Conservation (phyloP, 2,797 vertebrate genomes). For the Ataeniobius toweri region DNA sequence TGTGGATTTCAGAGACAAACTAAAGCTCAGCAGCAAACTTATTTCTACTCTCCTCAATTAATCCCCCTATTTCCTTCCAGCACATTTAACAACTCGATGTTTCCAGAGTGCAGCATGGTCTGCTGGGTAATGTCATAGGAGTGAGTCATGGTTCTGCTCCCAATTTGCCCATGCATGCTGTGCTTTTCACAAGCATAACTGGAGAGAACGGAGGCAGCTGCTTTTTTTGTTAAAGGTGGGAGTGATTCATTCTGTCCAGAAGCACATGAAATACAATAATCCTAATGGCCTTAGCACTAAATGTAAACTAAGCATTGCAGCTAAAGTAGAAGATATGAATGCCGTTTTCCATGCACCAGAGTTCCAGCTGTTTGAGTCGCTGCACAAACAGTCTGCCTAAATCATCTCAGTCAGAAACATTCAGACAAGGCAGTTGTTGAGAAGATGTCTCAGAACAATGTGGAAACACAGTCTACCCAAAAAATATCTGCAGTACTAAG, state of each 20-base stretch:
- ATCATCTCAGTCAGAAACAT: not conserved
- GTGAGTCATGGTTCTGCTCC: conserved; percentile 71
- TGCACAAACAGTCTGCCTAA: conserved; percentile 11
- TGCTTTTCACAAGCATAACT: conserved; percentile 63
- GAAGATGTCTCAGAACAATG: not conserved
- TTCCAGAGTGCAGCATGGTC: conserved; percentile 48
- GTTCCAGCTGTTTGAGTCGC: conserved; percentile 17
- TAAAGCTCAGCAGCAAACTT: conserved; percentile 28
- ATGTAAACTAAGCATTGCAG: conserved; percentile 19
- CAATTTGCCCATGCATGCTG: conserved; percentile 59
- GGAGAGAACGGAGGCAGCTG: conserved; percentile 52
- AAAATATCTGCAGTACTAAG: too few relatives aligned
- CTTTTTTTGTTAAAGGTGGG: conserved; percentile 44
- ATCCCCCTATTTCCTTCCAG: conserved; percentile 45
- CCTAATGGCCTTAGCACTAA: conserved; percentile 29
- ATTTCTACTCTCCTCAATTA: conserved; percentile 34
- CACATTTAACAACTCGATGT: conserved; percentile 41
- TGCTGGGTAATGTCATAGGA: conserved; percentile 63
- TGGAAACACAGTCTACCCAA: too few relatives aligned
- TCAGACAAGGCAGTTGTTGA: not conserved
- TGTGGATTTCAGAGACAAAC: not conserved
- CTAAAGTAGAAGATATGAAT: conserved; percentile 25
- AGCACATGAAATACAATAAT: conserved; percentile 46
- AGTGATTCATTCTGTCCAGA: conserved; percentile 57
- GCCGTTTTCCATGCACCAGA: not conserved